Evolutionary conservation across 2,888 invertebrate species (phyloP).

Genomic region (Phyto melanocephala): DNA sequence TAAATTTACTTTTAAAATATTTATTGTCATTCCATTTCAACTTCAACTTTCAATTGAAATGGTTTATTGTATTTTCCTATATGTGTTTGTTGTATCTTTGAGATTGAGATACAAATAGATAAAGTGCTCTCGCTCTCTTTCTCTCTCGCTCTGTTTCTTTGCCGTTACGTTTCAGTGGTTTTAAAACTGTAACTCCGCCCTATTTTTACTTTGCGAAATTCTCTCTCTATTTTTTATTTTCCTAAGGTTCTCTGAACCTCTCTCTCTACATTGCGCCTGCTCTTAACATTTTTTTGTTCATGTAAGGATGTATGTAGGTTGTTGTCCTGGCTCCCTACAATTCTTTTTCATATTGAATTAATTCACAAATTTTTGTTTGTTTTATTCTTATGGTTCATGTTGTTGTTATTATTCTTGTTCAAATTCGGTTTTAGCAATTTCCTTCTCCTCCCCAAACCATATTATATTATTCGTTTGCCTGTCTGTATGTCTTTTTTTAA

Average conservation of each 20-base stretch:
- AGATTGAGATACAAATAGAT: conserved; percentile 29
- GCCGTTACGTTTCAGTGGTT: conserved; percentile 11
- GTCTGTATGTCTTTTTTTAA: background rate
- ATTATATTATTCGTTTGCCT: background rate
- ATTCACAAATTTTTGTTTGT: conserved; percentile 4
- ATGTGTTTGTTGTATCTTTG: conserved; percentile 6
- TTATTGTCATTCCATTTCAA: conserved; percentile 64
- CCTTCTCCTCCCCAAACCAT: conserved; percentile 14
- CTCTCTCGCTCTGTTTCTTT: conserved; percentile 17
- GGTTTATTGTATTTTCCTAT: conserved; percentile 23
- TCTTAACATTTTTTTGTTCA: background rate
- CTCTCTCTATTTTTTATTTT: background rate
- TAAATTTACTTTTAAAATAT: conserved; percentile 43
- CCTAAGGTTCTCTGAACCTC: background rate
- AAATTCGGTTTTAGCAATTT: conserved; percentile 39
- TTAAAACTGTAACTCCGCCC: conserved; percentile 31
- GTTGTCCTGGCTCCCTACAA: conserved; percentile 55
- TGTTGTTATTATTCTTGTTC: conserved; percentile 41
- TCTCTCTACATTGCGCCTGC: conserved; percentile 39
- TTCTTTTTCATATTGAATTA: conserved; percentile 10
- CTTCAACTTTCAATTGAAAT: conserved; percentile 47
- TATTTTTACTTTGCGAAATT: background rate
- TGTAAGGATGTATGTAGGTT: conserved; percentile 54
- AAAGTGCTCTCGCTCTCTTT: background rate
- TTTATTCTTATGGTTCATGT: background rate